A percentile compares a stretch with the other conserved stretches of the same genome.
phyloP scores from a whole-genome alignment of 2,113 vertebrate species.

The Rallus limicola region DNA sequence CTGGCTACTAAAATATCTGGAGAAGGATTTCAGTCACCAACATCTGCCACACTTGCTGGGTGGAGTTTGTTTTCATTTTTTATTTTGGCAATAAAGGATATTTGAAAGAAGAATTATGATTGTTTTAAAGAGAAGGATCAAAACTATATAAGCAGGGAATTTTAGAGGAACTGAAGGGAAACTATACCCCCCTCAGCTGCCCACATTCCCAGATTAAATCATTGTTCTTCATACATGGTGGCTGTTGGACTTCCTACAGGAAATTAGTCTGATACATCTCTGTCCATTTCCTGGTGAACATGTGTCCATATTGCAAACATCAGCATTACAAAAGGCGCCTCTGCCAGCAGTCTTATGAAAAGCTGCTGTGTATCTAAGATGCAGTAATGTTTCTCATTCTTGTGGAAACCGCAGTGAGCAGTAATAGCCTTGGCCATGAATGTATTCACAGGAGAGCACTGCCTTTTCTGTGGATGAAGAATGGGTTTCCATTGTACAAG shows the following conservation, averaged over 20 bases:
- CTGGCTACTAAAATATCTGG: neutral
- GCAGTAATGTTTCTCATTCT: neutral
- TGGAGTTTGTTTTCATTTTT: neutral
- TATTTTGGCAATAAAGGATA: neutral
- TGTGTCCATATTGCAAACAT: neutral
- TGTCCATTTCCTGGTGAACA: constrained; percentile 31
- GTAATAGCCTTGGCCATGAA: neutral
- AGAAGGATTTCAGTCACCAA: neutral
- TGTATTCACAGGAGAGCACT: neutral
- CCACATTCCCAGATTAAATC: neutral
- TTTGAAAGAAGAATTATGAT: neutral
- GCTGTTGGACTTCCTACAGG: constrained; percentile 37
- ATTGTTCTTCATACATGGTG: neutral
- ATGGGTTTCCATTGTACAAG: neutral
- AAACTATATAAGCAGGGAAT: neutral
- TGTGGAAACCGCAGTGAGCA: neutral
- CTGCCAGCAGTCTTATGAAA: neutral
- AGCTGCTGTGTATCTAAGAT: neutral
- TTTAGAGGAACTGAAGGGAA: neutral
- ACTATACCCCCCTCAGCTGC: neutral
- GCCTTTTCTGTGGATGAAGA: neutral
- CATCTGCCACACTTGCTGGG: neutral
- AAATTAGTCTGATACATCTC: constrained; percentile 31
- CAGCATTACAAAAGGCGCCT: neutral
- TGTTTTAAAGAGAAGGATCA: neutral